Base-by-base conservation (phyloP, 2,888 invertebrate species). In the Acleris laterana region DNA sequence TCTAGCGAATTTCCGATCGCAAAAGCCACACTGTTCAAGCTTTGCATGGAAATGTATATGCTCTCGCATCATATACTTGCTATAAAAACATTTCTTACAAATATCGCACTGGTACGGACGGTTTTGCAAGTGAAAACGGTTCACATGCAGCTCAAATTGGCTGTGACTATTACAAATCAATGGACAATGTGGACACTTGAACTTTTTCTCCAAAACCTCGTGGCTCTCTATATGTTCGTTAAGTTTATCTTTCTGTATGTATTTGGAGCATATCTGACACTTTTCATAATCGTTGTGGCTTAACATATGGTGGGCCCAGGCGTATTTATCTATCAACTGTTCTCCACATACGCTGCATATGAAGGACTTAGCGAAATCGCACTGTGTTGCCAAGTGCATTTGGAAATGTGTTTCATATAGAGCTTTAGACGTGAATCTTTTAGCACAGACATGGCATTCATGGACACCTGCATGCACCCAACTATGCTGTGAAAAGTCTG, bases 91-190 rank as follows among this genome's bases (percentile, higher is more conserved):
- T 50, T 74, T 75, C 1, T 64, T 68, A 56, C 75, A 75, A 22
- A 68, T 65, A 53, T 68, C 62, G 48, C 75, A 75, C 50, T 71
- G 63, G 38, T 74, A 75, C 1, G 75, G 75, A 16, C 73, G 72
- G 9, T 67, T 63, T 67, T 73, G 70, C 17, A 72, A 63, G 66
- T 75, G 75, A 28, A 70, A 73, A 52, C 74, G 70, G 44, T 75
- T 75, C 0, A 73, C 68, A 19, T 75, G 75, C 0, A 72, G 57
- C 57, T 75, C 75, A 1, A 70, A 60, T 50, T 72, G 71, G 1
- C 64, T 72, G 9, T 69, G 55, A 9, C 70, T 68, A 5, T 69
- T 68, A 9, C 72, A 61, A 0, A 65, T 20, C 17, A 61, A 17
- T 11, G 44, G 42, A 7, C 65, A 65, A 13, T 60, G 65, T 0